Percentiles rank a stretch among this genome's conserved stretches.
These are phyloP conservation scores for Eubucco bourcierii DNA, from an alignment of 2,113 vertebrate species.

Conservation along the genomic window DNA sequence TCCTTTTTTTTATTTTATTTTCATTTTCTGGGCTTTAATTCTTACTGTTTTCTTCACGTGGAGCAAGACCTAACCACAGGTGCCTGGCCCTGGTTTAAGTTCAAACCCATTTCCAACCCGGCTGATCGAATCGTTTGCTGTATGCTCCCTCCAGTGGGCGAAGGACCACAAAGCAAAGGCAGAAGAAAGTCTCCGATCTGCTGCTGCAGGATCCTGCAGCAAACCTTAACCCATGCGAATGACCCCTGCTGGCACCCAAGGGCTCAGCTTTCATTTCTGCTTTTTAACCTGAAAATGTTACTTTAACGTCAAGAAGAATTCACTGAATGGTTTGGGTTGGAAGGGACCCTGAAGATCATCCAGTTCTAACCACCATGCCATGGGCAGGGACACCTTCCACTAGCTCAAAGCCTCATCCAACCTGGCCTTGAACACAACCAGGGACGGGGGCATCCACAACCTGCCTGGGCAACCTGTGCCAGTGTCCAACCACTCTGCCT, in stretches of 20 bases:
- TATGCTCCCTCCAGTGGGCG: conserved; percentile 62
- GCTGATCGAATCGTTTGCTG: not conserved
- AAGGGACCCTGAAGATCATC: no score
- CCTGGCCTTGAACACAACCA: no score
- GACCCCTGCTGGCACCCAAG: not conserved
- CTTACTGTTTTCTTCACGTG: no score
- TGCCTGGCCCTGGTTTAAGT: not conserved
- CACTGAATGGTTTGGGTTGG: no score
- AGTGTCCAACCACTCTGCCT: no score
- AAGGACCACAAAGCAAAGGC: not conserved
- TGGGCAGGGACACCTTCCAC: no score
- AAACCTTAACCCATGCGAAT: no score
- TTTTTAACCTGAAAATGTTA: not conserved
- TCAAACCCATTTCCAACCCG: not conserved
- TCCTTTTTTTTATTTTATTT: not conserved
- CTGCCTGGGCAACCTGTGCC: no score
- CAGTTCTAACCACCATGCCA: no score
- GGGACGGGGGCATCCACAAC: no score
- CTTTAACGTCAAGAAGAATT: no score
- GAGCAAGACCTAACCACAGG: accelerated
- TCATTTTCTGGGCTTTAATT: accelerated
- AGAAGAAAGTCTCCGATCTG: not conserved
- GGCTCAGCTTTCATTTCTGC: not conserved
- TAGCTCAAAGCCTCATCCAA: no score
- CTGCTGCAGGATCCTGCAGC: not conserved